Conservation (phyloP, 2,888 invertebrate genomes). For the Andrena haemorrhoa region DNA sequence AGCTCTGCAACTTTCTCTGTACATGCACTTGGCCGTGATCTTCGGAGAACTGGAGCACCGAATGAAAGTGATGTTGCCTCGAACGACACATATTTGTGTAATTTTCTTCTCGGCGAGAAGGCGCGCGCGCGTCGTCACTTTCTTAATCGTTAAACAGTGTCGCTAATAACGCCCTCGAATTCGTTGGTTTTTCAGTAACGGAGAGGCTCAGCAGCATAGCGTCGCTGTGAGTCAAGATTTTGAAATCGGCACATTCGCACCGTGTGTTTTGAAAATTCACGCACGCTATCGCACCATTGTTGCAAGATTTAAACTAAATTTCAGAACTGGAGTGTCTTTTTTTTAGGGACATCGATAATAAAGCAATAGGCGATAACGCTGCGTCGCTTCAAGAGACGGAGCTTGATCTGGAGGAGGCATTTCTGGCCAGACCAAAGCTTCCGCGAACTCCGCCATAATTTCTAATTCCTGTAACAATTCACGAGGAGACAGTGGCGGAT, state of each 20-base stretch:
- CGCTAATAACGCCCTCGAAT: neutral
- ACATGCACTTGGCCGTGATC: conserved; percentile 50
- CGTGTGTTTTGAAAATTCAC: conserved; percentile 1
- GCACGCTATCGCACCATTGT: conserved; percentile 12
- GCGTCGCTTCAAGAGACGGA: conserved; percentile 33
- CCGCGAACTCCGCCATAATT: conserved; percentile 76
- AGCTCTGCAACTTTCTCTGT: conserved; percentile 73
- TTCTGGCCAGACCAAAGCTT: conserved; percentile 79
- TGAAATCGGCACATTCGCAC: conserved; percentile 27
- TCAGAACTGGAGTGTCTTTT: conserved; percentile 17
- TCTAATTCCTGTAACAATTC: neutral
- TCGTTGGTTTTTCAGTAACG: conserved; percentile 64
- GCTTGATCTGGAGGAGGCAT: conserved; percentile 72
- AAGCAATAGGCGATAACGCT: conserved; percentile 9
- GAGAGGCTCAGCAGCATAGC: conserved; percentile 77
- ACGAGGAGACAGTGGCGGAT: too few species aligned
- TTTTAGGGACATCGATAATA: conserved; percentile 51
- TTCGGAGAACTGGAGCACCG: conserved; percentile 65
- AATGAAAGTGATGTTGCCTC: conserved; percentile 70
- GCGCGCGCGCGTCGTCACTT: neutral
- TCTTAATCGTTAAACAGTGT: neutral
- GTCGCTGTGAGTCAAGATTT: conserved; percentile 76
- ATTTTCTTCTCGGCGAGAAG: neutral
- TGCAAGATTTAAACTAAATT: neutral
- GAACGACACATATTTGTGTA: conserved; percentile 27